Base-by-base conservation (phyloP, 2,113 vertebrate genomes). In the Propithecus coquereli region DNA sequence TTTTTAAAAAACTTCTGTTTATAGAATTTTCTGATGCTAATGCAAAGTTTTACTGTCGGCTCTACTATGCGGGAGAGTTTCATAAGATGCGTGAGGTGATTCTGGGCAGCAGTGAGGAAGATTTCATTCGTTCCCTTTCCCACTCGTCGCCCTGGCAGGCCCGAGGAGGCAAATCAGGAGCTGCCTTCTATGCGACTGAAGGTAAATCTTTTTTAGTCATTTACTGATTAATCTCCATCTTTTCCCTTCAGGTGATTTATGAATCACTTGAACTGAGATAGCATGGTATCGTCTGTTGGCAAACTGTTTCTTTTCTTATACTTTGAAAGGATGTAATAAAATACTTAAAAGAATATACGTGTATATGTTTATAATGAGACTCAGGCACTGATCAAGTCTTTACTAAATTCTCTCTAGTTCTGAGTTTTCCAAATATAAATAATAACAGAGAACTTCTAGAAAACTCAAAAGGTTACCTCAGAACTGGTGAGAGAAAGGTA, bases 141-240 rank as follows among this genome's bases (percentile, higher is more conserved):
- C 99, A 99, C 98, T 99, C 99, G 0, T 99, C 99, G 43, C 99
- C 99, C 94, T 99, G 99, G 99, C 99, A 99, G 97, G 99, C 99
- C 27, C 99, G 99, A 0, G 99, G 99, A 0, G 99, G 99, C 34
- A 99, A 99, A 74, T 99, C 99, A 1, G 99, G 99, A 92, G 99
- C 99, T 0, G 99, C 99, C 0, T 99, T 99, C 98, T 99, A 99
- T 30, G 99, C 99, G 25, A 99, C 99, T 0, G 99, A 99, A 98
- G 99, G 99, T 99, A 95, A 94, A 76, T 73, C 10, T 63, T 83
- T 6, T 45, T 47, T 37, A 2, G 10, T 8, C 27, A n/a, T 74
- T 50, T 40, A 2, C 37, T 52, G 5, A 12, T n/a, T 66, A 63
- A 17, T 17, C 30, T 52, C 32, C 12, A 0, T 86, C 12, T 63